Evolutionary conservation across 2,113 vertebrate genomes (phyloP).

Genomic region (Xiphorhynchus elegans): DNA sequence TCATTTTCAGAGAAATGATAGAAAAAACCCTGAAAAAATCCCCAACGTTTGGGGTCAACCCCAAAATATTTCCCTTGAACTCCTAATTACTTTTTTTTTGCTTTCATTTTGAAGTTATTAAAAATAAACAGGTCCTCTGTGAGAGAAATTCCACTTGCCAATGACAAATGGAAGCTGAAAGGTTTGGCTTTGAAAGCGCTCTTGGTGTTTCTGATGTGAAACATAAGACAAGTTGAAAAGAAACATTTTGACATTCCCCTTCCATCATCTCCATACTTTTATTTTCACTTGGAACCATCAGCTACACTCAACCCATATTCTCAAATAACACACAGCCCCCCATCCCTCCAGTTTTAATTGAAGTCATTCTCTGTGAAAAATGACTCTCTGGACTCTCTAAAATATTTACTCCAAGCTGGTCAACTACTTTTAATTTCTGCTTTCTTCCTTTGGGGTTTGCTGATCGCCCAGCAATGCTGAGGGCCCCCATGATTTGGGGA

Average conservation of each 20-base stretch:
- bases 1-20: not conserved
- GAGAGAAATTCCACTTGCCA: not conserved
- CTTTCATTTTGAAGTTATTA: not conserved
- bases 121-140: not conserved
- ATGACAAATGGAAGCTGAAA: slow-evolving; percentile 30
- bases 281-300: slow-evolving; percentile 18
- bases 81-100: not conserved
- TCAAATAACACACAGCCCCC: not conserved
- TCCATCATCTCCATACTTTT: slow-evolving; percentile 18
- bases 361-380: not conserved
- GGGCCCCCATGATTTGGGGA: not conserved
- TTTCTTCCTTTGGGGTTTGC: not conserved
- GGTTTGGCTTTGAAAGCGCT: slow-evolving; percentile 23
- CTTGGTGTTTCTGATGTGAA: slow-evolving; percentile 32
- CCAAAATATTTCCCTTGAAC: not conserved
- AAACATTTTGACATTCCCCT: slow-evolving; percentile 49
- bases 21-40: not conserved
- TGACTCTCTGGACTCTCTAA: not conserved
- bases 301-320: not conserved
- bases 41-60: not conserved
- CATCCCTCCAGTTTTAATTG: not conserved
- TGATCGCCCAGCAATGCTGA: not conserved
- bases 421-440: not conserved
- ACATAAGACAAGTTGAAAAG: slow-evolving; percentile 34
- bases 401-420: not conserved